Percentiles rank a stretch among this genome's conserved stretches.
phyloP scores from a whole-genome alignment of 2,797 vertebrate species.

The Hemitrygon akajei region DNA sequence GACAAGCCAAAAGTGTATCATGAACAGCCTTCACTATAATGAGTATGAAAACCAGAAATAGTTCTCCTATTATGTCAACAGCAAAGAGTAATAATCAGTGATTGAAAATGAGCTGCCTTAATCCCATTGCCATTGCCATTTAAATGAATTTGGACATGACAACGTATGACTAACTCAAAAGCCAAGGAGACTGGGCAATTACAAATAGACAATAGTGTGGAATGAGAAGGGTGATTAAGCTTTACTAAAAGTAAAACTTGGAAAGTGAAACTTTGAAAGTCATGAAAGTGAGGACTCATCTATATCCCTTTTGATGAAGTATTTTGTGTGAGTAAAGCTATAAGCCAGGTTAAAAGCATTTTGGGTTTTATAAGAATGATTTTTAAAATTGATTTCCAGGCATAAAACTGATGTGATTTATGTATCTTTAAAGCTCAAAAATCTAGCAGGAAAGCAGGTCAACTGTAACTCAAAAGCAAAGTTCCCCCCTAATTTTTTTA shows the following conservation, averaged over 20 bases:
- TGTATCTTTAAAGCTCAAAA: no score
- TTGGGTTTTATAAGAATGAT: background rate
- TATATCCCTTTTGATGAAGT: background rate
- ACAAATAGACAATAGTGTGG: background rate
- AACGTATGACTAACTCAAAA: no score
- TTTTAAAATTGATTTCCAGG: background rate
- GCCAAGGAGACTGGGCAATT: background rate
- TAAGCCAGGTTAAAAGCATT: background rate
- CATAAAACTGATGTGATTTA: background rate
- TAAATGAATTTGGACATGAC: background rate
- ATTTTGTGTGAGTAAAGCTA: background rate
- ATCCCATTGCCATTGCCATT: background rate
- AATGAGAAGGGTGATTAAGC: background rate
- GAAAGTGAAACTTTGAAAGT: no score
- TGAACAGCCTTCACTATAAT: conserved; percentile 11
- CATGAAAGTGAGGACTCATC: background rate
- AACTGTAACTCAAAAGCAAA: no score
- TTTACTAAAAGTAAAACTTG: background rate
- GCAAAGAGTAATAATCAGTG: background rate
- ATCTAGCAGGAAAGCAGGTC: no score
- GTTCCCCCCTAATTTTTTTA: no score
- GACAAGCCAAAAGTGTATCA: background rate
- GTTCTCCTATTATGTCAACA: background rate
- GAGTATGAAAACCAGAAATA: background rate
- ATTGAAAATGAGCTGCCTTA: background rate